Evolutionary conservation across 2,113 vertebrate species (phyloP).

Genomic region (Tichodroma muraria): DNA sequence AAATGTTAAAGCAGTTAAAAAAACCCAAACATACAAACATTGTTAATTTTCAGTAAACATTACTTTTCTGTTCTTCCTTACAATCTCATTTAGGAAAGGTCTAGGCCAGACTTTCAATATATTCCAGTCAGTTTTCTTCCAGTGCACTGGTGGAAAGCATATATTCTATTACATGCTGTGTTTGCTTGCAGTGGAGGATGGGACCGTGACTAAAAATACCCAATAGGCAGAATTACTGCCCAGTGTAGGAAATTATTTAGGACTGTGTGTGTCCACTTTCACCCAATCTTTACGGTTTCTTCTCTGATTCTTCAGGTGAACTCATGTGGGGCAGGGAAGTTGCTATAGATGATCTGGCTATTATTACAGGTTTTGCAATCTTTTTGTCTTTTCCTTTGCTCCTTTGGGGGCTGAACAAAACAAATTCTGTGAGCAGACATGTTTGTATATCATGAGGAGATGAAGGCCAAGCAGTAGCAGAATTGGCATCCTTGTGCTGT

Average conservation of each 20-base stretch:
- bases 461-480: background rate
- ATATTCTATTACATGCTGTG: background rate
- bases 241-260: background rate
- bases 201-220: background rate
- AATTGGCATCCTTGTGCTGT: background rate
- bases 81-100: background rate
- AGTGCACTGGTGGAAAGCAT: background rate
- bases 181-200: background rate
- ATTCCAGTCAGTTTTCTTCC: background rate
- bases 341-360: background rate
- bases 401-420: background rate
- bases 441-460: background rate
- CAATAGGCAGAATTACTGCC: background rate
- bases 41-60: background rate
- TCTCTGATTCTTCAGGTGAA: background rate
- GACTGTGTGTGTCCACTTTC: background rate
- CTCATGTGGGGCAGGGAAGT: background rate
- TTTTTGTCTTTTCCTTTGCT: background rate
- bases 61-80: background rate
- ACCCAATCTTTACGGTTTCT: background rate
- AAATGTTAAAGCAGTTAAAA: background rate
- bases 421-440: background rate
- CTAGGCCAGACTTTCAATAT: background rate
- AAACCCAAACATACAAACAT: rapidly evolving
- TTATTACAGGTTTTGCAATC: background rate